Conservation (phyloP, 1,140 invertebrate species). For the Drosophila chauvacae region DNA sequence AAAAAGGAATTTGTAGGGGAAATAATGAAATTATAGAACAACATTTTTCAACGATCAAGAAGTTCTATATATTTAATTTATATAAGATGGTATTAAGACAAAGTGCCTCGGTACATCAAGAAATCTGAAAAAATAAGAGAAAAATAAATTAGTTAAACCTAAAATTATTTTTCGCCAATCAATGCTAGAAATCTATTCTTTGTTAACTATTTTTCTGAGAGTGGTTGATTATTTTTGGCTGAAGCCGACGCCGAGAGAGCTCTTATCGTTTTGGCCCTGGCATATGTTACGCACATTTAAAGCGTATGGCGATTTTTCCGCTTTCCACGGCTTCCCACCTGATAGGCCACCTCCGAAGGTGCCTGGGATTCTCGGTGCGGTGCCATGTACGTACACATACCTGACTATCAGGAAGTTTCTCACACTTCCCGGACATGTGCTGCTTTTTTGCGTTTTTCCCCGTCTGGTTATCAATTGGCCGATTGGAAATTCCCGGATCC, state of each 20-base stretch:
- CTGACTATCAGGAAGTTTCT: constrained; percentile 57
- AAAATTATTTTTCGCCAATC: not conserved
- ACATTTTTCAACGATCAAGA: not conserved
- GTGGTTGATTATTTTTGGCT: constrained; percentile 43
- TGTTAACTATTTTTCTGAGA: constrained; percentile 1
- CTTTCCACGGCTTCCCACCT: constrained; percentile 46
- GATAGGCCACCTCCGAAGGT: constrained; percentile 33
- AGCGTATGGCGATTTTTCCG: constrained; percentile 78
- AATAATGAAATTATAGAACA: no score
- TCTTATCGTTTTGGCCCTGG: constrained; percentile 72
- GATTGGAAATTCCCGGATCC: constrained; percentile 65
- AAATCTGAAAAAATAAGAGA: not conserved
- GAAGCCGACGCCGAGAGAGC: constrained; percentile 26
- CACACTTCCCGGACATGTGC: constrained; percentile 67
- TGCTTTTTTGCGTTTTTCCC: constrained; percentile 58
- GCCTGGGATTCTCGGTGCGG: constrained; percentile 51
- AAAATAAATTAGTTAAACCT: not conserved
- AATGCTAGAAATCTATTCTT: not conserved
- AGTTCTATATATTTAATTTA: not conserved
- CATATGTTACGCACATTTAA: constrained; percentile 83
- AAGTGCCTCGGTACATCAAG: not conserved
- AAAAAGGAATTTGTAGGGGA: no score
- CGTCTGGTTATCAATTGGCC: constrained; percentile 70
- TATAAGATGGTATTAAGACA: not conserved
- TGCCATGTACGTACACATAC: constrained; percentile 14